Evolutionary conservation across 2,888 invertebrate species (phyloP).

Genomic region (Lissonota sp.): DNA sequence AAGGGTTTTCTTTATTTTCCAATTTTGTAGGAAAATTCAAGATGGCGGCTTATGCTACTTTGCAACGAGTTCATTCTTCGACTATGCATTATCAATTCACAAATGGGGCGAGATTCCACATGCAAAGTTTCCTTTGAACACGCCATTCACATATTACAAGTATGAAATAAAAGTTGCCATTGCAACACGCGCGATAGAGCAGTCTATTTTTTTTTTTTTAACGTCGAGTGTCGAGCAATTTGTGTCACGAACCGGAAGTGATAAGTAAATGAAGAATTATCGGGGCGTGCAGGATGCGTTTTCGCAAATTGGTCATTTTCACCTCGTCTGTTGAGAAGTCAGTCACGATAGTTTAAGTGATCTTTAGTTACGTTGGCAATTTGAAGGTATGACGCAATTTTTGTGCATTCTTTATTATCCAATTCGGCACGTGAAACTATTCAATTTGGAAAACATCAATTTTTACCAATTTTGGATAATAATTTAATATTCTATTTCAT

Average conservation of each 20-base stretch:
- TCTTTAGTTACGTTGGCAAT: too few species aligned
- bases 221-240: slow-evolving; percentile 45
- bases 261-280: slow-evolving; percentile 13
- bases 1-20: too few species aligned
- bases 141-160: slow-evolving; percentile 40
- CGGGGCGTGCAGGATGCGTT: slow-evolving; percentile 33
- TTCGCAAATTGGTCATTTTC: slow-evolving; percentile 38
- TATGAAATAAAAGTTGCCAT: slow-evolving; percentile 27
- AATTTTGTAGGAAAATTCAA: too few species aligned
- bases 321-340: slow-evolving; percentile 32
- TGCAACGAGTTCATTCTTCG: neutral
- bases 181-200: slow-evolving; percentile 23
- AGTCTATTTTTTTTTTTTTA: slow-evolving; percentile 6
- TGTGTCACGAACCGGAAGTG: slow-evolving; percentile 51
- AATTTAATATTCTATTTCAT: too few species aligned
- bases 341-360: slow-evolving; percentile 22
- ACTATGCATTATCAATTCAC: neutral
- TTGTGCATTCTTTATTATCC: too few species aligned
- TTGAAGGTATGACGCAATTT: too few species aligned
- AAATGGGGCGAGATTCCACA: slow-evolving; percentile 70
- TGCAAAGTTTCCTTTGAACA: slow-evolving; percentile 66
- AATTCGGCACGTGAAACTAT: too few species aligned
- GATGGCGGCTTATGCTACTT: neutral
- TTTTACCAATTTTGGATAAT: too few species aligned
- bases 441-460: too few species aligned